These are phyloP conservation scores for Platichthys flesus DNA, from an alignment of 2,113 vertebrate genomes.

Conservation along the genomic window DNA sequence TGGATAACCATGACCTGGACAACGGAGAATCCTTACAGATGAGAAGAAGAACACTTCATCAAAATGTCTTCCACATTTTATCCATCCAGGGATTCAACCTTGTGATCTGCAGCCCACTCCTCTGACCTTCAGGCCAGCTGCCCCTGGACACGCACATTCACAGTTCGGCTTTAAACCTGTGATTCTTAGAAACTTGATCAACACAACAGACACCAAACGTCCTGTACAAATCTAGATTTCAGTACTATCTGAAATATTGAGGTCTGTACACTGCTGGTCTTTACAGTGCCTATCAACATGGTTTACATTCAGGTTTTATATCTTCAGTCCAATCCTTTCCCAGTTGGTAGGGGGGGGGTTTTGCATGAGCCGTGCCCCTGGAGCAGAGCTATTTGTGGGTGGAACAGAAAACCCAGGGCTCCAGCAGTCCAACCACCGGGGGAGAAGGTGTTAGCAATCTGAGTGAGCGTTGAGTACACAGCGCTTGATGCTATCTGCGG, in stretches of 20 bases:
- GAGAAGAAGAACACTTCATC: too few species aligned
- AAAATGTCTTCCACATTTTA: too few species aligned
- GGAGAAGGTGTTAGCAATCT: constrained; percentile 15
- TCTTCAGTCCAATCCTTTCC: not conserved
- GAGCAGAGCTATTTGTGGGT: not conserved
- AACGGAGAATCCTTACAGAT: too few species aligned
- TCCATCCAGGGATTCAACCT: too few species aligned
- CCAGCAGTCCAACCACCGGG: constrained; percentile 2
- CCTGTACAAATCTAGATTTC: not conserved
- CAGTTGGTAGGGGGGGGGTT: not conserved
- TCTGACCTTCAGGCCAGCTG: not conserved
- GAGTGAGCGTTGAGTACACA: constrained; percentile 6
- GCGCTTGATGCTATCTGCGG: constrained; percentile 49
- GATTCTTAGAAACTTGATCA: not conserved
- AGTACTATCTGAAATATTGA: not conserved
- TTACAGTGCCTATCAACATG: not conserved
- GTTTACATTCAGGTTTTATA: not conserved
- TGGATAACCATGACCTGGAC: too few species aligned
- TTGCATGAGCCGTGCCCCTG: not conserved
- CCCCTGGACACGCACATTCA: not conserved
- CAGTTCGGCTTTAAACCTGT: not conserved
- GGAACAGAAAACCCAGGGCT: constrained; percentile 26
- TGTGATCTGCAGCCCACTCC: not conserved
- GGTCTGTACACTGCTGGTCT: not conserved
- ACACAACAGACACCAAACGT: not conserved